Evolutionary conservation across 2,888 invertebrate genomes (phyloP), one percentile per base, ranked within the genome.

Genomic region (Nyleta sp.): DNA sequence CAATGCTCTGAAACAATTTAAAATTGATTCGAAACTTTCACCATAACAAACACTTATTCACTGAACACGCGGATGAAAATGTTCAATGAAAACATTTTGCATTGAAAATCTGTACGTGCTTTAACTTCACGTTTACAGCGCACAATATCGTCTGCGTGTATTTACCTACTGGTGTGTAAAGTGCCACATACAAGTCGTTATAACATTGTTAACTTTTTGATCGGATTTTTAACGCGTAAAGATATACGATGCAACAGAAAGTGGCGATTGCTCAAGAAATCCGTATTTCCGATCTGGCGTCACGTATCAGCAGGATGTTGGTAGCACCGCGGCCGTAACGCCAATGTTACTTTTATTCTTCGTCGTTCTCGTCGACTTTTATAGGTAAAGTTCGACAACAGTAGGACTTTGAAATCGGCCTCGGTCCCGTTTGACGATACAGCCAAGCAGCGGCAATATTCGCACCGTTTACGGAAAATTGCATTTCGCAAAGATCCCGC

Each of bases 391-490:
- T 88, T 88, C 59, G 74, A 70, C 77, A 73, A 70, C 73, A 53
- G 68, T 60, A 70, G 70, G 81, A 73, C 81, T 84, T 83, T 80
- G 73, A 75, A 80, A 80, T 76, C 79, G 75, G 75, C 60, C 72
- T 78, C 62, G 46, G 71, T 59, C 67, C 65, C 57, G 76, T 73
- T 71, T 70, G 79, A 79, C 70, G 78, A 72, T 72, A 53, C 48
- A 68, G 44, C 38, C 33, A 50, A 64, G 44, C 60, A 40, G 48
- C 20, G 44, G 28, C 60, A 60, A 60, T 62, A 65, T 65, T 81
- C 78, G 57, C 82, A 78, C 83, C 86, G 85, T 87, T 87, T 85
- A 87, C 85, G 86, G 85, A 78, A 84, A 85, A 89, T 87, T 87
- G 87, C 86, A 86, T 84, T 85, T 87, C 81, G 81, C 80, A 80